These are phyloP conservation scores for Eumerus sabulonum DNA, from an alignment of 2,888 invertebrate species.

Conservation along the genomic window DNA sequence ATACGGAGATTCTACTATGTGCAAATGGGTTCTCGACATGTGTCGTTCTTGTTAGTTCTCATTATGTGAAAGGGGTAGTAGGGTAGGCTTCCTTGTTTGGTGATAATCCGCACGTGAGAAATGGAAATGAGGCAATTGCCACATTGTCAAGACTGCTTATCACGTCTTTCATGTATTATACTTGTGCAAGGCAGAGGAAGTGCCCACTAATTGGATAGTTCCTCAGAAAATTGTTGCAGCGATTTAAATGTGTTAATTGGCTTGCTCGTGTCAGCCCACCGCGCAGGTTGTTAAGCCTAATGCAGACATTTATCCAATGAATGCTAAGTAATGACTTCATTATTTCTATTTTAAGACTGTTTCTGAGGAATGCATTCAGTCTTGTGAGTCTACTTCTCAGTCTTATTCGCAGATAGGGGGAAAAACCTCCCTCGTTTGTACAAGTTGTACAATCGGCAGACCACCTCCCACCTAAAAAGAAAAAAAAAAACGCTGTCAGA, in stretches of 20 bases:
- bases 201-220: conserved; percentile 70
- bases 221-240: conserved; percentile 61
- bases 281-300: not conserved
- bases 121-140: conserved; percentile 68
- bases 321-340: too few species aligned
- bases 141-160: conserved; percentile 59
- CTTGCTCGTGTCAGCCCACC: conserved; percentile 39
- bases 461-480: too few species aligned
- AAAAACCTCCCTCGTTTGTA: too few species aligned
- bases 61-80: conserved; percentile 54
- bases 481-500: too few species aligned
- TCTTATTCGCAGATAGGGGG: too few species aligned
- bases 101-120: conserved; percentile 59
- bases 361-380: too few species aligned
- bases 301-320: too few species aligned
- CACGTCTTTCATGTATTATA: conserved; percentile 41
- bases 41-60: conserved; percentile 66
- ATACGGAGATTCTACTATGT: conserved; percentile 50
- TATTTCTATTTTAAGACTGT: too few species aligned
- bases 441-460: too few species aligned
- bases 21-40: conserved; percentile 61
- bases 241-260: conserved; percentile 66
- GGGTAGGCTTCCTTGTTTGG: conserved; percentile 66
- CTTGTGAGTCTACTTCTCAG: too few species aligned
- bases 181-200: conserved; percentile 54